phyloP scores from a whole-genome alignment of 2,113 vertebrate genomes.

The Perca flavescens region DNA sequence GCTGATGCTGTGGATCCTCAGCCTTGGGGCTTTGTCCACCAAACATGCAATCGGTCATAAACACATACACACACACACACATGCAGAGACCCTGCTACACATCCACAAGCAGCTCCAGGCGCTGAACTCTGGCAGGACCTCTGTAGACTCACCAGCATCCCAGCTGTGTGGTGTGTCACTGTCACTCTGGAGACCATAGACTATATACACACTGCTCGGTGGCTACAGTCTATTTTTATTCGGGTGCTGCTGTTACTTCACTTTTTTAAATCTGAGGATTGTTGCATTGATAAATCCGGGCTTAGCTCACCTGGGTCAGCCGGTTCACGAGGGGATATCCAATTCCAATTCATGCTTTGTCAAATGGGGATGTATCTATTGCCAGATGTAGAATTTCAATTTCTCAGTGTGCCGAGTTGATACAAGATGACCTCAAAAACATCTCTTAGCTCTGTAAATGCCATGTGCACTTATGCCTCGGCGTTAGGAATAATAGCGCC shows the following conservation, averaged over 20 bases:
- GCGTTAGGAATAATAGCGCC: constrained; percentile 39
- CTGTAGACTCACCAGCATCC: constrained; percentile 58
- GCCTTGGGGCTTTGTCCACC: constrained; percentile 74
- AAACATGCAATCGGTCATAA: constrained; percentile 60
- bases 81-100: constrained; percentile 9
- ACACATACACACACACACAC: constrained; percentile 38
- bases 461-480: constrained; percentile 36
- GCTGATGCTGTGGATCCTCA: constrained; percentile 72
- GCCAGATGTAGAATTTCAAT: constrained; percentile 47
- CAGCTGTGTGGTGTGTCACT: constrained; percentile 69
- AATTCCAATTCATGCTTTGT: constrained; percentile 53
- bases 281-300: constrained; percentile 42
- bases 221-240: constrained; percentile 49
- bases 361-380: constrained; percentile 42
- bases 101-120: constrained; percentile 57
- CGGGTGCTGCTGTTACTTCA: constrained; percentile 37
- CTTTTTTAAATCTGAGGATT: constrained; percentile 29
- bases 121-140: constrained; percentile 65
- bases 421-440: constrained; percentile 62
- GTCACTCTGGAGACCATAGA: constrained; percentile 35
- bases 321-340: constrained; percentile 21
- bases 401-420: constrained; percentile 38
- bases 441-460: constrained; percentile 44
- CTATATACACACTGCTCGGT: constrained; percentile 27
- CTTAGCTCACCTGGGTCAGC: constrained; percentile 51